phyloP scores from a whole-genome alignment of 2,888 invertebrate species.

The Neoaliturus tenellus region DNA sequence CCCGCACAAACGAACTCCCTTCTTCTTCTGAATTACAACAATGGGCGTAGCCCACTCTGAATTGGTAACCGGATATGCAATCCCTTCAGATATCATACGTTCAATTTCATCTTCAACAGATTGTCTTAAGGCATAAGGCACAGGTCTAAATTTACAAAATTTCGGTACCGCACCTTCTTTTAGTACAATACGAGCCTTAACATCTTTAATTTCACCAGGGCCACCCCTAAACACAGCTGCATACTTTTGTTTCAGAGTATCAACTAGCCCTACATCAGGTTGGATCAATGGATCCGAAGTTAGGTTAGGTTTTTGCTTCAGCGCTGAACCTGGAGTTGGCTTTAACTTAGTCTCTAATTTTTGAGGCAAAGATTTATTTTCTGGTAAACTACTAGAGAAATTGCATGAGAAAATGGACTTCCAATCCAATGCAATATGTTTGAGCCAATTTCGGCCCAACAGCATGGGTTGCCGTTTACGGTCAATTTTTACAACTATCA shows the following conservation, averaged over 20 bases:
- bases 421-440: too few species aligned
- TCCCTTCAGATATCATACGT: background rate
- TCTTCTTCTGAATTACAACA: conserved; percentile 68
- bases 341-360: too few species aligned
- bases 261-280: background rate
- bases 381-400: too few species aligned
- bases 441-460: too few species aligned
- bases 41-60: conserved; percentile 68
- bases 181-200: conserved; percentile 33
- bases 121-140: conserved; percentile 20
- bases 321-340: too few species aligned
- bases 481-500: too few species aligned
- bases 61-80: conserved; percentile 26
- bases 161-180: conserved; percentile 38
- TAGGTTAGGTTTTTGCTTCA: too few species aligned
- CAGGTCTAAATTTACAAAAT: conserved; percentile 25
- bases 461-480: too few species aligned
- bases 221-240: background rate
- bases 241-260: background rate
- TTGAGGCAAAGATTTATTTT: too few species aligned
- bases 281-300: too few species aligned
- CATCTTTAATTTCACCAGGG: background rate
- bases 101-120: background rate
- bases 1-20: conserved; percentile 66
- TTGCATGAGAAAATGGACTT: too few species aligned